Evolutionary conservation across 30 jellyfish, hydroid and myxozoan species (phyloP).

Genomic region (Catostylus mosaicus): DNA sequence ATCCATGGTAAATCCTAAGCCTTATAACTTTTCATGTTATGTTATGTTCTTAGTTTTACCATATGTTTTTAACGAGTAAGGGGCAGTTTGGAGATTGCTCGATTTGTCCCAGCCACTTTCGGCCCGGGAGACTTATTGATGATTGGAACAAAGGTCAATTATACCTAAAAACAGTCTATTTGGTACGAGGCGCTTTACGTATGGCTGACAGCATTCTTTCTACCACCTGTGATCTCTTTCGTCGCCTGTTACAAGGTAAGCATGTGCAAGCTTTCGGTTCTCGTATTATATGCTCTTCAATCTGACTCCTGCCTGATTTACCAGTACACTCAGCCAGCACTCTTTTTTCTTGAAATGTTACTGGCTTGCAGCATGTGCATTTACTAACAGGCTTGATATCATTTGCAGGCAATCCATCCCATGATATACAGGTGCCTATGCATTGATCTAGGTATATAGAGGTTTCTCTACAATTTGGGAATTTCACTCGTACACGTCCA

Average conservation of each 20-base stretch:
- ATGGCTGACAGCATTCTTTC: background rate
- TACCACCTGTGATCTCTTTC: slow-evolving; percentile 39
- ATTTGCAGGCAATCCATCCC: slow-evolving; percentile 70
- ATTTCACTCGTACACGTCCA: slow-evolving; percentile 10
- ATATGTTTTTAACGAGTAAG: too few relatives aligned
- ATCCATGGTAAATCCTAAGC: too few relatives aligned
- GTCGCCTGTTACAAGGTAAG: slow-evolving; percentile 69
- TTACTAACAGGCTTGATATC: slow-evolving; percentile 5
- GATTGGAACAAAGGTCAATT: too few relatives aligned
- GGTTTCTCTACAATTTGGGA: slow-evolving; percentile 45
- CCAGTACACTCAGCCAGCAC: slow-evolving; percentile 37
- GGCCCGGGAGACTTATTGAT: too few relatives aligned
- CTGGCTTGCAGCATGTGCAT: slow-evolving; percentile 82
- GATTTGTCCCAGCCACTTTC: too few relatives aligned
- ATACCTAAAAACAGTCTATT: background rate
- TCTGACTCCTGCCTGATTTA: slow-evolving; percentile 10
- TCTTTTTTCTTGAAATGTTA: slow-evolving; percentile 35
- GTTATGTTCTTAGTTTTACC: too few relatives aligned
- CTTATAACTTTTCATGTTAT: too few relatives aligned
- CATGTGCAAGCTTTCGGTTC: slow-evolving; percentile 79
- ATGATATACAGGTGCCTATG: slow-evolving; percentile 79
- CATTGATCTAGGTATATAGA: slow-evolving; percentile 39
- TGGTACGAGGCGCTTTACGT: background rate
- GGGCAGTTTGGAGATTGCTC: too few relatives aligned
- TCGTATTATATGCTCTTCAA: slow-evolving; percentile 27